These are phyloP conservation scores for Adelosebastes latens DNA, from an alignment of 2,797 vertebrate genomes.

Conservation along the genomic window DNA sequence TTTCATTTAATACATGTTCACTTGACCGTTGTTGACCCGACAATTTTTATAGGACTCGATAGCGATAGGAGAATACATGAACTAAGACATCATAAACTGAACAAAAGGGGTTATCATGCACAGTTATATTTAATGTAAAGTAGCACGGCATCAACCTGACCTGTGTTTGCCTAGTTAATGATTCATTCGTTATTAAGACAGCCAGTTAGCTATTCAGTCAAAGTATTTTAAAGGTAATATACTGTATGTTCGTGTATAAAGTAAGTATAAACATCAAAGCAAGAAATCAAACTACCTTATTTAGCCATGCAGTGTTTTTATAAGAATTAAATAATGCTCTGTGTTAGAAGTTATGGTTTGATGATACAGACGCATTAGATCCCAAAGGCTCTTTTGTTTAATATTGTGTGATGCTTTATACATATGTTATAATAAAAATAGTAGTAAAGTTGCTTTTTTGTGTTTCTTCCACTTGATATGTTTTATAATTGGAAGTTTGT, in stretches of 20 bases:
- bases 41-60: neutral
- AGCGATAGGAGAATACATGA: neutral
- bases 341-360: neutral
- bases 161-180: neutral
- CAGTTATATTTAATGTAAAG: neutral
- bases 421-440: neutral
- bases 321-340: neutral
- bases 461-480: neutral
- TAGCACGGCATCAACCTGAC: neutral
- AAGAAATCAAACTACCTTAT: neutral
- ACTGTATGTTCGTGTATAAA: neutral
- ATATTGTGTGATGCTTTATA: neutral
- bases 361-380: neutral
- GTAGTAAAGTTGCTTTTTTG: neutral
- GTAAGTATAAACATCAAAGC: neutral
- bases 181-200: neutral
- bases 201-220: rapidly evolving
- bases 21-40: neutral
- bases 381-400: neutral
- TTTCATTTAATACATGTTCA: neutral
- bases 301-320: neutral
- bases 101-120: neutral
- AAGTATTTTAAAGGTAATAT: neutral
- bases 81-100: neutral
- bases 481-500: neutral